Percentiles rank a stretch among this genome's conserved stretches.
These are phyloP conservation scores for Papilio elwesi DNA, from an alignment of 2,888 invertebrate genomes.

Conservation along the genomic window DNA sequence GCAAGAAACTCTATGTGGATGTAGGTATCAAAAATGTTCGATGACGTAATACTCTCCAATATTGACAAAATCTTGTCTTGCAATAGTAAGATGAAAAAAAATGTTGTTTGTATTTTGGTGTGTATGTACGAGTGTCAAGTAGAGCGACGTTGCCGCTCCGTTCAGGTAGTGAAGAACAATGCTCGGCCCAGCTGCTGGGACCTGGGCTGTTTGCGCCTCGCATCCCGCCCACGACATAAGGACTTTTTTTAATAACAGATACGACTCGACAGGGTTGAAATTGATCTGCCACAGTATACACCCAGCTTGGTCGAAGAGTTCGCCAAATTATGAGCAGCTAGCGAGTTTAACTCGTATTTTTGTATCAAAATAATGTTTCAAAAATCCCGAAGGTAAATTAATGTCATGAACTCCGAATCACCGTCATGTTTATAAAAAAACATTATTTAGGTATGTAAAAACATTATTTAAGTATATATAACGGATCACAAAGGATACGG, in stretches of 20 bases:
- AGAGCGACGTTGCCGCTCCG: constrained; percentile 72
- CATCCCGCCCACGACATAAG: constrained; percentile 40
- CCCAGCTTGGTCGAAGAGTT: constrained; percentile 64
- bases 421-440: too few relatives aligned
- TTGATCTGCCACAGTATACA: constrained; percentile 66
- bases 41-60: too few relatives aligned
- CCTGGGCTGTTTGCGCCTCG: constrained; percentile 54
- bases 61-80: too few relatives aligned
- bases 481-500: constrained; percentile 13
- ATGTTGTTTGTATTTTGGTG: background rate
- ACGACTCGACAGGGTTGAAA: constrained; percentile 77
- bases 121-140: constrained; percentile 23
- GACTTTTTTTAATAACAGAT: constrained; percentile 55
- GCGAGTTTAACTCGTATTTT: background rate
- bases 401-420: too few relatives aligned
- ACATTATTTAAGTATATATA: background rate
- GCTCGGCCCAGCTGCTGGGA: constrained; percentile 69
- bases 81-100: too few relatives aligned
- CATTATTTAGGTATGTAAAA: background rate
- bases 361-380: background rate
- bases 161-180: constrained; percentile 52
- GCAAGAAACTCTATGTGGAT: too few relatives aligned
- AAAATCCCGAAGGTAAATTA: background rate
- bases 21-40: too few relatives aligned
- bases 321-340: background rate